Base-by-base conservation (phyloP, 2,113 vertebrate species). In the Hippocampus comes region DNA sequence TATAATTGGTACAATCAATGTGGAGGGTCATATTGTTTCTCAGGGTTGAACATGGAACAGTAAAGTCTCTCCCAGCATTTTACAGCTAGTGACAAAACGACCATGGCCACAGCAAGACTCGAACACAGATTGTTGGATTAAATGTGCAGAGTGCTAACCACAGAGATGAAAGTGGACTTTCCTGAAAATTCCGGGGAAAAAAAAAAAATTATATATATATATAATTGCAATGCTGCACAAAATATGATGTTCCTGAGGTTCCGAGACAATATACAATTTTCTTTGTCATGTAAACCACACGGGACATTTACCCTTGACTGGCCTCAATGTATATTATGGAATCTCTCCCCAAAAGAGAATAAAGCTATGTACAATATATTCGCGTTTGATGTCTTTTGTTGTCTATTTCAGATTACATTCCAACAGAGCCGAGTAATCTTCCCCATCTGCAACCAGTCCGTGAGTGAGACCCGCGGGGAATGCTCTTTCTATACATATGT, bases 321-420 rank as follows among this genome's bases (percentile, higher is more conserved):
- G 23, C 27, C 57, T 74, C 71, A 60, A 73, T 49, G 43, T 34
- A 67, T 69, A 74, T 53, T 64, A 48, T 42, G 63, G 66, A 79
- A 76, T 75, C 67, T 80, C 76, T n/a, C 57, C 65, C 73, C 77
- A 71, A 72, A 34, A 84, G 53, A 82, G 23, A 61, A 77, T 80
- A 70, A 55, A 66, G 83, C 81, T 84, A 85, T 86, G 86, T 79
- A 84, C 84, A 89, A 78, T 64, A 15, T 67, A 84, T 84, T 81
- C 78, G 73, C 69, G 73, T 77, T 81, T 78, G 73, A 78, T 80
- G 69, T 70, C 49, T 74, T 78, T 70, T 77, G 56, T 59, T 17
- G 70, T 46, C 53, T 80, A 60, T 80, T 82, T 76, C 80, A 63
- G 42, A 75, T 80, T 71, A 71, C 70, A 71, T 73, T 82, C 67